These are phyloP conservation scores for Tenthredo scrophulariae DNA, from an alignment of 2,888 invertebrate genomes.

Conservation along the genomic window DNA sequence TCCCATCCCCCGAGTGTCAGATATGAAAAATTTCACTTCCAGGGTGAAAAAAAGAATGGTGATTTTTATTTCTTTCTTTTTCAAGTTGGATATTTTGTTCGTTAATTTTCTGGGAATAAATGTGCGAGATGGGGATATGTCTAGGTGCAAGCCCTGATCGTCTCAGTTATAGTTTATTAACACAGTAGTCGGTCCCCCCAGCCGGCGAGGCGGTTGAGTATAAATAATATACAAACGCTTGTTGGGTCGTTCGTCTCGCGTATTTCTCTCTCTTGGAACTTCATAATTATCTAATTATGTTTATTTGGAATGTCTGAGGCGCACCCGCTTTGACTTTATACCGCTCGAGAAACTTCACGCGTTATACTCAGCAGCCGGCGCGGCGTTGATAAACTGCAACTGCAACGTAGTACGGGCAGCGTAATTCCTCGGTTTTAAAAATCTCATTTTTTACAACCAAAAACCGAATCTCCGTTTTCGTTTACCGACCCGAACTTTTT, in stretches of 20 bases:
- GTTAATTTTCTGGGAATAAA: neutral
- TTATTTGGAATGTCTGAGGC: constrained; percentile 52
- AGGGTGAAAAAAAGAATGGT: neutral
- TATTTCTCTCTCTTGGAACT: constrained; percentile 38
- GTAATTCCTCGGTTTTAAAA: neutral
- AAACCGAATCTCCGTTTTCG: neutral
- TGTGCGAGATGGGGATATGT: neutral
- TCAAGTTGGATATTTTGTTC: neutral
- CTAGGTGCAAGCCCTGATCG: neutral
- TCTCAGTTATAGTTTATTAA: constrained; percentile 40
- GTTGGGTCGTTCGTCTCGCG: constrained; percentile 41
- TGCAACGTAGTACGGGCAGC: neutral
- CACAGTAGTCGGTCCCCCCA: constrained; percentile 25
- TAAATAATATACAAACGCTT: constrained; percentile 53
- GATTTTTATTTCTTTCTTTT: neutral
- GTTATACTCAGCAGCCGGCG: constrained; percentile 17
- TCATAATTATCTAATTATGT: constrained; percentile 61
- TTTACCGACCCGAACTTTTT: too few relatives aligned
- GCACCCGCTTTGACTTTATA: constrained; percentile 25
- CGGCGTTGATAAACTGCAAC: constrained; percentile 31
- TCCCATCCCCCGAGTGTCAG: neutral
- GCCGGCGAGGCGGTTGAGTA: constrained; percentile 23
- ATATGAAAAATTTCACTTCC: neutral
- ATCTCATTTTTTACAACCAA: neutral
- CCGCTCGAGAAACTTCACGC: neutral